phyloP scores from a whole-genome alignment of 2,888 invertebrate species.

The Cerastoderma edule region DNA sequence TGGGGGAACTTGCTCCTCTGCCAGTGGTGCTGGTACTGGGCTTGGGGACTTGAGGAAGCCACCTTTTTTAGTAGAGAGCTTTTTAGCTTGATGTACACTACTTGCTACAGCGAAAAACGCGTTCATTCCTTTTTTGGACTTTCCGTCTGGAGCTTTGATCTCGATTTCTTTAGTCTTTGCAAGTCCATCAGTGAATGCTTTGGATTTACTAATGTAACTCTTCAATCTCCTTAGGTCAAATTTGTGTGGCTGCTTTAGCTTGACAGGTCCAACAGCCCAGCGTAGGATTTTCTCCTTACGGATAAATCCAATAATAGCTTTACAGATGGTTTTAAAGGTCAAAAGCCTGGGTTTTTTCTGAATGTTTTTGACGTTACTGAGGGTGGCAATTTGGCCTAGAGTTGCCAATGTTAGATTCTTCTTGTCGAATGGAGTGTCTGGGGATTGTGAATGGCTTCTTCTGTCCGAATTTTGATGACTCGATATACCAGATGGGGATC shows the following conservation, averaged over 20 bases:
- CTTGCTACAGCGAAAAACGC: conserved; percentile 18
- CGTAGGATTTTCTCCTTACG: conserved; percentile 63
- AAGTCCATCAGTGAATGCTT: conserved; percentile 59
- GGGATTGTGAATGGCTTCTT: conserved; percentile 51
- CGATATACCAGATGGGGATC: conserved; percentile 37
- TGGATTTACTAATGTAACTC: conserved; percentile 56
- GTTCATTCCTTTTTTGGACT: conserved; percentile 28
- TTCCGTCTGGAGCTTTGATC: conserved; percentile 58
- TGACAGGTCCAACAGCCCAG: conserved; percentile 59
- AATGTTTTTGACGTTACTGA: conserved; percentile 24
- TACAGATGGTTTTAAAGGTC: conserved; percentile 62
- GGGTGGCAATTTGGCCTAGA: conserved; percentile 21
- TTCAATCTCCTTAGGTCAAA: conserved; percentile 64
- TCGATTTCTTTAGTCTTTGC: conserved; percentile 55
- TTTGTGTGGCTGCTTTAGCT: conserved; percentile 56
- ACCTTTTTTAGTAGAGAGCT: conserved; percentile 33
- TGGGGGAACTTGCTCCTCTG: conserved; percentile 15
- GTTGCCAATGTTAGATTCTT: conserved; percentile 16
- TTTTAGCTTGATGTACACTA: conserved; percentile 37
- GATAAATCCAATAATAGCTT: conserved; percentile 61
- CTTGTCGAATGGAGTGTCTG: conserved; percentile 21
- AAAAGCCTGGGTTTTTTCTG: conserved; percentile 52
- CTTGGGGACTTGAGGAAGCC: conserved; percentile 45
- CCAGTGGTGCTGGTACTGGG: not conserved
- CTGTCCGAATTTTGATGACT: conserved; percentile 31